A percentile compares a stretch with the other conserved stretches of the same genome.
These are phyloP conservation scores for Salvelinus alpinus DNA, from an alignment of 2,113 vertebrate genomes.

Conservation along the genomic window DNA sequence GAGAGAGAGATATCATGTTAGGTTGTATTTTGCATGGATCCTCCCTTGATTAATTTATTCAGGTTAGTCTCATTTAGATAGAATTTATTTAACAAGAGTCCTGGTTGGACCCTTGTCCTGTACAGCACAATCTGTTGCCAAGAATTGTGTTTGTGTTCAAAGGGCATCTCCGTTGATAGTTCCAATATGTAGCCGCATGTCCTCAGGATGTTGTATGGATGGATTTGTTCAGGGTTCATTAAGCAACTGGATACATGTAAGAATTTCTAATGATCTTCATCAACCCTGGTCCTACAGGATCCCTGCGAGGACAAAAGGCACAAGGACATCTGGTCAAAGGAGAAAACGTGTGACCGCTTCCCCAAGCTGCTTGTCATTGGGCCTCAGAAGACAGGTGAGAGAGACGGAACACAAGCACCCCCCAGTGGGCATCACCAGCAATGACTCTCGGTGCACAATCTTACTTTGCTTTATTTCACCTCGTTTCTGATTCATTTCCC, in stretches of 20 bases:
- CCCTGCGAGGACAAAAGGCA: conserved; percentile 97
- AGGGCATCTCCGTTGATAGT: not conserved
- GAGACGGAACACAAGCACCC: conserved; percentile 40
- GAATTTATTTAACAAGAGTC: too few species aligned
- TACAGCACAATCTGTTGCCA: not conserved
- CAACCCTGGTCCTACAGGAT: conserved; percentile 78
- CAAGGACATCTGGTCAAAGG: conserved; percentile 99
- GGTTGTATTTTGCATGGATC: too few species aligned
- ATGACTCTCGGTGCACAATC: not conserved
- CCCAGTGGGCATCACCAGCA: conserved; percentile 35
- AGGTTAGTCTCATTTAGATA: too few species aligned
- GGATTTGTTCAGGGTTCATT: not conserved
- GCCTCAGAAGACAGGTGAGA: conserved; percentile 94
- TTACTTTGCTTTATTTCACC: not conserved
- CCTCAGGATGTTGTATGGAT: not conserved
- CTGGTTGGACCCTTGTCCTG: too few species aligned
- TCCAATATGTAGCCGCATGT: not conserved
- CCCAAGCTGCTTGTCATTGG: conserved; percentile 95
- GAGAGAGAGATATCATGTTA: too few species aligned
- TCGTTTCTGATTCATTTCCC: not conserved
- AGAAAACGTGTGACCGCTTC: conserved; percentile 97
- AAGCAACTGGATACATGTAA: not conserved
- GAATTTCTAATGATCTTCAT: conserved; percentile 21
- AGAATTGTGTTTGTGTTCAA: not conserved
- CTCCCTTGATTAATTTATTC: too few species aligned